Conservation (phyloP, 2,113 vertebrate genomes). For the Amphiprion ocellaris region DNA sequence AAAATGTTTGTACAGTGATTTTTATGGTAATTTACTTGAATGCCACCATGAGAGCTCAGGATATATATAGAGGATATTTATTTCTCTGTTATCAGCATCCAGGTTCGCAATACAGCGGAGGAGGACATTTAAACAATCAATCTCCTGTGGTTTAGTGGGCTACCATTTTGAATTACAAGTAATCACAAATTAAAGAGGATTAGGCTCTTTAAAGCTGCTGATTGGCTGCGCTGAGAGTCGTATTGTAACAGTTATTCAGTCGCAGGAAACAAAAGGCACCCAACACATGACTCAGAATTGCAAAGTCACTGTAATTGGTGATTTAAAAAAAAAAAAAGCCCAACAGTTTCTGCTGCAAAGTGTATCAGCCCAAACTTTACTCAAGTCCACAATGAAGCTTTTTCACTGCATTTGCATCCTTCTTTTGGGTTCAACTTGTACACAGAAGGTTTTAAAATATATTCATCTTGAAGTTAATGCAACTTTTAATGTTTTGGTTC, state of each 20-base stretch:
- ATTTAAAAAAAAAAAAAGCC: slow-evolving; percentile 32
- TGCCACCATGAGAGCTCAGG: slow-evolving; percentile 62
- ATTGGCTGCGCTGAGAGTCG: slow-evolving; percentile 65
- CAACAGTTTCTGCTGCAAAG: slow-evolving; percentile 38
- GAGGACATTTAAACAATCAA: slow-evolving; percentile 71
- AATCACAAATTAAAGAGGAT: slow-evolving; percentile 79
- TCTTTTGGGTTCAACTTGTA: neutral
- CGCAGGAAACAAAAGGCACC: slow-evolving; percentile 63
- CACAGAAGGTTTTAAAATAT: neutral
- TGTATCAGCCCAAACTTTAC: slow-evolving; percentile 46
- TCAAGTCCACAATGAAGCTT: slow-evolving; percentile 42
- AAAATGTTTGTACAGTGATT: slow-evolving; percentile 74
- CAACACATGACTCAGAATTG: slow-evolving; percentile 61
- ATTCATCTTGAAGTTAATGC: too few relatives aligned
- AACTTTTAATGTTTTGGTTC: neutral
- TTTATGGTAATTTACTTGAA: slow-evolving; percentile 75
- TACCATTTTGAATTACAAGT: slow-evolving; percentile 76
- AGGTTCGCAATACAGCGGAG: slow-evolving; percentile 62
- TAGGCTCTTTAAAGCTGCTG: slow-evolving; percentile 69
- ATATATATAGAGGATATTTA: slow-evolving; percentile 62
- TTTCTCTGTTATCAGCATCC: slow-evolving; percentile 58
- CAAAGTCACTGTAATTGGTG: slow-evolving; percentile 62
- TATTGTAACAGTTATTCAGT: slow-evolving; percentile 72
- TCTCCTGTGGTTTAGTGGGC: slow-evolving; percentile 70
- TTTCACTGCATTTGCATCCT: neutral